phyloP scores from a whole-genome alignment of 2,113 vertebrate genomes.

The Caracal caracal region DNA sequence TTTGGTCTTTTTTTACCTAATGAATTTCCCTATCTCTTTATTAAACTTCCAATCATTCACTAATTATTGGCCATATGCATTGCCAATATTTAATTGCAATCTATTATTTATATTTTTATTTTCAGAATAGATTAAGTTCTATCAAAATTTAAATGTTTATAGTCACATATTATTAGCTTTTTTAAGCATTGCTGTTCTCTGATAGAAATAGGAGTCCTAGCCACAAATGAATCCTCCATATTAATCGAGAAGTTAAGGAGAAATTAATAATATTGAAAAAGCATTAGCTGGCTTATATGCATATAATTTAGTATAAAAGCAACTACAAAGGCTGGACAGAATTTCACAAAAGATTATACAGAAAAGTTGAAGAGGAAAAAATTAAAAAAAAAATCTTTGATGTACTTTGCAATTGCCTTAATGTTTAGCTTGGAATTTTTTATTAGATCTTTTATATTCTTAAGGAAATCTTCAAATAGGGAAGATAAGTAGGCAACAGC shows the following conservation, averaged over 20 bases:
- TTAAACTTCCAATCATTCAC: not conserved
- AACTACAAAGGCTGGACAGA: not conserved
- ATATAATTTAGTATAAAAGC: not conserved
- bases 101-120: not conserved
- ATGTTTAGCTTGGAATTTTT: not conserved
- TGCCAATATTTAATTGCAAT: not conserved
- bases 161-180: not conserved
- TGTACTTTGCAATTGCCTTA: not conserved
- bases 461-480: not conserved
- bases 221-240: not conserved
- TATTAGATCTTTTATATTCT: not conserved
- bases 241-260: not conserved
- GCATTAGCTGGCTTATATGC: not conserved
- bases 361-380: not conserved
- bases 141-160: not conserved
- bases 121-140: not conserved
- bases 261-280: not conserved
- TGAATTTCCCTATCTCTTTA: not conserved
- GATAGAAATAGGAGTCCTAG: not conserved
- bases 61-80: not conserved
- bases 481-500: not conserved
- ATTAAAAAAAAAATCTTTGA: not conserved
- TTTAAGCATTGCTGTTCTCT: not conserved
- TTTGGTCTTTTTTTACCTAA: not conserved
- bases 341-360: not conserved